These are phyloP conservation scores for Pterostichus niger DNA, from an alignment of 2,888 invertebrate genomes.

Conservation along the genomic window DNA sequence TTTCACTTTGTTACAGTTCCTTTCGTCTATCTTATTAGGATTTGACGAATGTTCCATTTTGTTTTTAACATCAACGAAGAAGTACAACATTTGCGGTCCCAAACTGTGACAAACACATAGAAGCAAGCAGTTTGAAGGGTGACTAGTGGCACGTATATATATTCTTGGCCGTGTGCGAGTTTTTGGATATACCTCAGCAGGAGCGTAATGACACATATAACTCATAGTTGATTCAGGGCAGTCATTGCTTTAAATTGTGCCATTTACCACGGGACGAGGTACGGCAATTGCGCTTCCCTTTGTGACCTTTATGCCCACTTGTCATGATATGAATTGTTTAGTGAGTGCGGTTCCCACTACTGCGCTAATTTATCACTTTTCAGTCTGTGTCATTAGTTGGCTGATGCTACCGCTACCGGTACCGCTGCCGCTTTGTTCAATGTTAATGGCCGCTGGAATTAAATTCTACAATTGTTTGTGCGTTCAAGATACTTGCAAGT, in stretches of 20 bases:
- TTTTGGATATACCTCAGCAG: slow-evolving; percentile 14
- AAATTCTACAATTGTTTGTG: no score
- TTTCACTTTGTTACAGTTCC: no score
- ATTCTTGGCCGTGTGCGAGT: slow-evolving; percentile 16
- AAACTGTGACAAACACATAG: no score
- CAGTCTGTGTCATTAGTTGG: slow-evolving; percentile 11
- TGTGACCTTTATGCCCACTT: slow-evolving; percentile 49
- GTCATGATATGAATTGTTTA: slow-evolving; percentile 53
- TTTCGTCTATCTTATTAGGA: no score
- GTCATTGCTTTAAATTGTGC: slow-evolving; percentile 48
- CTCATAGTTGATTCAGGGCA: slow-evolving; percentile 52
- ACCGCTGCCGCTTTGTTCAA: slow-evolving; percentile 10
- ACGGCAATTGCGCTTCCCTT: slow-evolving; percentile 45
- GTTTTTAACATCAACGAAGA: not conserved
- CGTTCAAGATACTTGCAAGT: not conserved
- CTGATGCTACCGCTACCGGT: slow-evolving; percentile 6
- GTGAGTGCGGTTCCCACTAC: slow-evolving; percentile 27
- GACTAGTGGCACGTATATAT: not conserved
- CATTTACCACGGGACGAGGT: slow-evolving; percentile 45
- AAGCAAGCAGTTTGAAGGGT: not conserved
- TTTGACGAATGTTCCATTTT: no score
- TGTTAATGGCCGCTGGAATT: not conserved
- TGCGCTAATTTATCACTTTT: slow-evolving; percentile 23
- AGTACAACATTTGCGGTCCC: slow-evolving; percentile 1
- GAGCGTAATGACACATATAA: slow-evolving; percentile 49